A percentile compares a stretch with the other conserved stretches of the same genome.
Conservation (phyloP, 1,140 invertebrate species). For the Laupala kohalensis region DNA sequence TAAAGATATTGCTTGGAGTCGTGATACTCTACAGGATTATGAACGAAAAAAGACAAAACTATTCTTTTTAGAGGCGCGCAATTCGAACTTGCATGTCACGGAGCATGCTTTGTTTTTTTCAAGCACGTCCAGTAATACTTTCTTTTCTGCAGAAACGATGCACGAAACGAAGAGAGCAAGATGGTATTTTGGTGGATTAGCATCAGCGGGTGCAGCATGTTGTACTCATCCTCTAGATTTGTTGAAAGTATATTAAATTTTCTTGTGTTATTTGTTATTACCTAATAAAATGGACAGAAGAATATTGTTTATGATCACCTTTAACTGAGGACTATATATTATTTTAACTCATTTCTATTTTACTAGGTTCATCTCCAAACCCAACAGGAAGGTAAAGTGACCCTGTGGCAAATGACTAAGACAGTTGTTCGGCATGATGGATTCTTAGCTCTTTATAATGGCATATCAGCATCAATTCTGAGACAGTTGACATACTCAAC, state of each 20-base stretch:
- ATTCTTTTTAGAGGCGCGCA: no score
- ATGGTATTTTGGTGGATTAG: constrained; percentile 13
- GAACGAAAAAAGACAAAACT: no score
- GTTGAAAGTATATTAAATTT: constrained; percentile 6
- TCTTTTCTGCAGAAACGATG: no score
- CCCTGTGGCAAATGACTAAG: constrained; percentile 51
- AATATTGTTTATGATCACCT: neutral
- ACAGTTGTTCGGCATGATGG: constrained; percentile 73
- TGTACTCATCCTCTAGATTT: constrained; percentile 12
- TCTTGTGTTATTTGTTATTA: neutral
- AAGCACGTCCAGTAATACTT: neutral
- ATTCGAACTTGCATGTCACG: neutral
- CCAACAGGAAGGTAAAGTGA: constrained; percentile 73
- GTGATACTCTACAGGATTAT: neutral
- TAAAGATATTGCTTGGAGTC: neutral
- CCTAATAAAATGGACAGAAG: neutral
- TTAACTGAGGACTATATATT: neutral
- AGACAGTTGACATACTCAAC: constrained; percentile 95
- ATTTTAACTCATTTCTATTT: neutral
- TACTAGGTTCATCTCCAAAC: constrained; percentile 52
- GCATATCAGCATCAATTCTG: constrained; percentile 86
- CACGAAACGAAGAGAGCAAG: neutral
- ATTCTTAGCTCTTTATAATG: constrained; percentile 86
- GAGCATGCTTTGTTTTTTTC: neutral
- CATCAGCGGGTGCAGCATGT: constrained; percentile 8